Conservation (phyloP, 2,113 vertebrate genomes). For the Tichodroma muraria region DNA sequence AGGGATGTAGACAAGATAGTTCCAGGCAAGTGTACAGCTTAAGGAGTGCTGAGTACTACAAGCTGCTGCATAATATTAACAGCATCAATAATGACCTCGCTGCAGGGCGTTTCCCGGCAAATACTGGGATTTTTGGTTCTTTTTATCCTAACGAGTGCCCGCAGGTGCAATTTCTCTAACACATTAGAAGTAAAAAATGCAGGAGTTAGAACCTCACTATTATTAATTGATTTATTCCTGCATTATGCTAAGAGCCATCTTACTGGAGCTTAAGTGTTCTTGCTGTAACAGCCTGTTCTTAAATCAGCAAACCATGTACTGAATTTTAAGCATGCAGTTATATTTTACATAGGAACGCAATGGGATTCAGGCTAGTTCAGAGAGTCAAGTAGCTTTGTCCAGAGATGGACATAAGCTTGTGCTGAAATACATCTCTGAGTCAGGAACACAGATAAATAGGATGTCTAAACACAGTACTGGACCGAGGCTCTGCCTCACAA, state of each 20-base stretch:
- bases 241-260: background rate
- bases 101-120: background rate
- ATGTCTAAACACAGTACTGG: background rate
- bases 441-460: background rate
- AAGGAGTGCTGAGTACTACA: background rate
- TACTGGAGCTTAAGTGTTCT: background rate
- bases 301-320: background rate
- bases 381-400: slow-evolving; percentile 1
- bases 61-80: background rate
- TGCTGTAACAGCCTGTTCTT: background rate
- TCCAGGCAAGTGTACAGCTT: background rate
- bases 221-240: background rate
- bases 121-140: background rate
- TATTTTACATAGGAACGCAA: background rate
- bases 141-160: background rate
- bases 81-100: background rate
- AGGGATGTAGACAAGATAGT: background rate
- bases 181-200: background rate
- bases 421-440: background rate
- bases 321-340: slow-evolving; percentile 1
- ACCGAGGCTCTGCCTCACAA: background rate
- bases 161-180: background rate
- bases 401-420: background rate
- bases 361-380: background rate
- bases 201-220: background rate